These are phyloP conservation scores for Monomorium pharaonis DNA, from an alignment of 1,140 invertebrate species.

Conservation along the genomic window DNA sequence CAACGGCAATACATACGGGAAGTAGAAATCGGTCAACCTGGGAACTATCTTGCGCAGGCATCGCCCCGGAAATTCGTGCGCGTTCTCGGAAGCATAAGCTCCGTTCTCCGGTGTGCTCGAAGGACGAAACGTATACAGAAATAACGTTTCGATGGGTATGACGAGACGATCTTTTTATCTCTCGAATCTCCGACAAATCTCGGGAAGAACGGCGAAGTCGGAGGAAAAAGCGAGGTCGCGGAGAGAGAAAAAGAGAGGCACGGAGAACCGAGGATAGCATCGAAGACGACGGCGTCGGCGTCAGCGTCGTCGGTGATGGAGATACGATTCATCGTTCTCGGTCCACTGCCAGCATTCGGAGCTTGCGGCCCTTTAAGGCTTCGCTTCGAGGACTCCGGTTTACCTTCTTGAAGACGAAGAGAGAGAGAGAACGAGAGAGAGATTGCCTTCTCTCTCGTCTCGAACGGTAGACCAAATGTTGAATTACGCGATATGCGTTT, in stretches of 20 bases:
- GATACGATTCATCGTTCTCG: conserved; percentile 69
- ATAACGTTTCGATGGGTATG: conserved; percentile 69
- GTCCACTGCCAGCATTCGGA: conserved; percentile 34
- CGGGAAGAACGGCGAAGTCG: conserved; percentile 1
- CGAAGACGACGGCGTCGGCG: conserved; percentile 12
- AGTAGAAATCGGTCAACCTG: conserved; percentile 38
- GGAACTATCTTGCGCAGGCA: conserved; percentile 49
- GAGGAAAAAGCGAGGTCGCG: neutral
- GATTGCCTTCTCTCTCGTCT: neutral
- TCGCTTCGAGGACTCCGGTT: conserved; percentile 61
- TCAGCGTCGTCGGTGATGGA: conserved; percentile 29
- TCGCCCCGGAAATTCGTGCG: conserved; percentile 51
- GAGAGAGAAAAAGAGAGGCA: neutral
- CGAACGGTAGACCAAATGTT: conserved; percentile 21
- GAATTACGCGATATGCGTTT: conserved; percentile 59
- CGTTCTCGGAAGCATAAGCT: conserved; percentile 44
- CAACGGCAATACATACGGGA: neutral
- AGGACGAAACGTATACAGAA: conserved; percentile 56
- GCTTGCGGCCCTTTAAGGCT: conserved; percentile 55
- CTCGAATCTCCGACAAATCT: conserved; percentile 41
- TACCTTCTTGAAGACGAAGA: conserved; percentile 6
- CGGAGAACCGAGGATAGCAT: conserved; percentile 1
- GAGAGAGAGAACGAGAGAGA: neutral
- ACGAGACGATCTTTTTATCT: conserved; percentile 72
- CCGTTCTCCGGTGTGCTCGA: conserved; percentile 28